Conservation (phyloP, 2,797 vertebrate species). For the Platalea minor region DNA sequence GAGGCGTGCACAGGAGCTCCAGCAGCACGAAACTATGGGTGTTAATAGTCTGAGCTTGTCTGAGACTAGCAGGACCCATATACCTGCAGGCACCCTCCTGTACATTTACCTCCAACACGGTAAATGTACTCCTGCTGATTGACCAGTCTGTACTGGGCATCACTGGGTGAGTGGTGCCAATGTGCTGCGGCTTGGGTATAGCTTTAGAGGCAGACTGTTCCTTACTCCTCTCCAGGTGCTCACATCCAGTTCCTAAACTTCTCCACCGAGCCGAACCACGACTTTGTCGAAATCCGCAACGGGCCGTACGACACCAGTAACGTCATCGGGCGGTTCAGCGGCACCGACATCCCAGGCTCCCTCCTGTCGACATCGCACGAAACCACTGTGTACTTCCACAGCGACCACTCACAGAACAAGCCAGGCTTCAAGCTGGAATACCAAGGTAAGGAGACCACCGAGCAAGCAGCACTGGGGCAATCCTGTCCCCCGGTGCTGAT, state of each 20-base stretch:
- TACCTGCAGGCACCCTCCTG: not conserved
- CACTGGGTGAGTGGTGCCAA: rapidly evolving
- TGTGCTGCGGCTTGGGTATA: not conserved
- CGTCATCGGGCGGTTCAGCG: slow-evolving; percentile 92
- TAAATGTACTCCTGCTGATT: not conserved
- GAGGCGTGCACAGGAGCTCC: not conserved
- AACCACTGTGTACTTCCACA: slow-evolving; percentile 94
- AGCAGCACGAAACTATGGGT: rapidly evolving
- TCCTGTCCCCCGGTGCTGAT: not conserved
- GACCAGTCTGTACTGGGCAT: rapidly evolving
- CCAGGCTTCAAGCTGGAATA: slow-evolving; percentile 96
- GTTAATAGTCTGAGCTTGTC: not conserved
- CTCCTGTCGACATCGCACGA: slow-evolving; percentile 95
- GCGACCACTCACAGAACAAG: slow-evolving; percentile 97
- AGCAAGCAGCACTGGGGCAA: rapidly evolving
- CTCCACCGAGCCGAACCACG: slow-evolving; percentile 95
- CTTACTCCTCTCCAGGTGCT: slow-evolving; percentile 78
- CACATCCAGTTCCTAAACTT: slow-evolving; percentile 97
- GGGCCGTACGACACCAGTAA: slow-evolving; percentile 92
- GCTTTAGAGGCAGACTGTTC: not conserved
- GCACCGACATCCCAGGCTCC: slow-evolving; percentile 83
- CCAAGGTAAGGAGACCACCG: slow-evolving; percentile 80
- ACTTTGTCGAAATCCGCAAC: slow-evolving; percentile 94
- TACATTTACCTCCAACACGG: rapidly evolving
- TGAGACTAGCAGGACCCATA: not conserved